Base-by-base conservation (phyloP, 2,113 vertebrate species). In the Triplophysa tibetana region DNA sequence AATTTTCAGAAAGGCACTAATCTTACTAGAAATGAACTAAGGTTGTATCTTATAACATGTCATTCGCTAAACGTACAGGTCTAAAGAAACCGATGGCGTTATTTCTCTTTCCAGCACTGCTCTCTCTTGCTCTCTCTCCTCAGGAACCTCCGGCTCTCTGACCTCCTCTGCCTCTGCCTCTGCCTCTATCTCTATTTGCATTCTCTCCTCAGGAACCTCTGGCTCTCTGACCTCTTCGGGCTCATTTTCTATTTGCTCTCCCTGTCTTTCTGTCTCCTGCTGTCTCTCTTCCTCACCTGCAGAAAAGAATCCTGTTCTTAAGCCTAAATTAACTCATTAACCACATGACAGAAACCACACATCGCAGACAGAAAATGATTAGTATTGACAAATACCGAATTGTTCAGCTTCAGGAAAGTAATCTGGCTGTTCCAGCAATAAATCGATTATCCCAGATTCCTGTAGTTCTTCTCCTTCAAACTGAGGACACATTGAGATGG, bases 391-490 rank as follows among this genome's bases (percentile, higher is more conserved):
- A 21, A 52, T n/a, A 19, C 1, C 8, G 1, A 29, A n/a, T 68
- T 62, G 21, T 7, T 77, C 67, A 92, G 91, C 90, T 70, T 87
- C 89, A 17, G 75, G 78, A 75, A 95, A 91, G 66, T 92, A 8
- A 41, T 92, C 92, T 0, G 74, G 74, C 12, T 95, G 89, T 3
- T 87, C 92, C 81, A 95, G 56, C 56, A 97, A 89, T 29, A 95
- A 54, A 4, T 93, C 92, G 4, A 95, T 65, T 8, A 85, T 89
- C 0, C 86, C 78, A 50, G 13, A 70, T 16, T 92, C 43, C 21
- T 87, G 24, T 58, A 96, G 89, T 0, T 97, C 95, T 70, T 3
- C 87, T 13, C 92, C 95, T 24, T 90, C 92, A 91, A 95, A 90
- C 84, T 91, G 48, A 14, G 3, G 38, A 75, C 65, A 70, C 63